These are phyloP conservation scores for Polyommatus iphigenia DNA, from an alignment of 2,888 invertebrate genomes.

Conservation along the genomic window DNA sequence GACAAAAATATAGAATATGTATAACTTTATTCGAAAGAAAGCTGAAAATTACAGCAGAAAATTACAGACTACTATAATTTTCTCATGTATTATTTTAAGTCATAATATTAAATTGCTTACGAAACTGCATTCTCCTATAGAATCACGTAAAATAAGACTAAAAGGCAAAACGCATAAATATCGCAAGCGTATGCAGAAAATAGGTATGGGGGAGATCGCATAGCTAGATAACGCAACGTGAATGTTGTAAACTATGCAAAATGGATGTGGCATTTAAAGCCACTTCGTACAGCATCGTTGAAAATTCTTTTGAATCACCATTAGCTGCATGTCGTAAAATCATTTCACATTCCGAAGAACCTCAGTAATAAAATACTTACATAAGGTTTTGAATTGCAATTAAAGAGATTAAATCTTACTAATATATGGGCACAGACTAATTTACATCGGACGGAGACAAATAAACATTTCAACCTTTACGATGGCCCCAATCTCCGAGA, in stretches of 20 bases:
- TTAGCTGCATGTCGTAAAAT: neutral
- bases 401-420: slow-evolving; percentile 15
- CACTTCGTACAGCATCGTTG: slow-evolving; percentile 33
- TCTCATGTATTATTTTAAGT: neutral
- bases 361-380: slow-evolving; percentile 4
- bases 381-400: slow-evolving; percentile 19
- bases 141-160: slow-evolving; percentile 47
- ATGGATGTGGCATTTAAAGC: slow-evolving; percentile 48
- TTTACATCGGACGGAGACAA: slow-evolving; percentile 17
- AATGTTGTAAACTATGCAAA: slow-evolving; percentile 53
- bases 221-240: slow-evolving; percentile 52
- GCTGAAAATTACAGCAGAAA: too few species aligned
- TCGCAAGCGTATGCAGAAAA: slow-evolving; percentile 54
- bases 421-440: slow-evolving; percentile 18
- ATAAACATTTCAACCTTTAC: slow-evolving; percentile 25
- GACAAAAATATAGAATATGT: too few species aligned
- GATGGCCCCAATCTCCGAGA: slow-evolving; percentile 10
- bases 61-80: neutral
- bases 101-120: slow-evolving; percentile 22
- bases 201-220: slow-evolving; percentile 60
- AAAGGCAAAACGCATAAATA: slow-evolving; percentile 47
- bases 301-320: slow-evolving; percentile 24
- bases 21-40: neutral
- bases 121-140: slow-evolving; percentile 38
- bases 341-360: neutral